Base-by-base conservation (phyloP, 1,140 invertebrate genomes). In the Piezodorus guildinii region DNA sequence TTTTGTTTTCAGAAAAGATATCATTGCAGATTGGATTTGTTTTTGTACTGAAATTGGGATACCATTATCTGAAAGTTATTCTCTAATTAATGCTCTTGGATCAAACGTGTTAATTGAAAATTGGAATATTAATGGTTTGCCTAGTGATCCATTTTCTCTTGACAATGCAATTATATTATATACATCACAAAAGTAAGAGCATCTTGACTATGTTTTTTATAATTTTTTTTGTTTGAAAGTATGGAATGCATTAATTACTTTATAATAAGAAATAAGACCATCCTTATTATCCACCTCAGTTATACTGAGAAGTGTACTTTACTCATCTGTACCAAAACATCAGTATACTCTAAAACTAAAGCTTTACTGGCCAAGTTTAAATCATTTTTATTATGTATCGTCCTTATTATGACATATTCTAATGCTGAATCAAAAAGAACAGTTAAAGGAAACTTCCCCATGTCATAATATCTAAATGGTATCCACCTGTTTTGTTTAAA, bases 61-160 rank as follows among this genome's bases (percentile, higher is more conserved):
- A 72, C 88, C 91, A 5, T 85, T 84, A 69, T 91, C 89, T 2
- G 73, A 80, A 3, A 75, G 80, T 15, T 96, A 85, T 73, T 83
- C 81, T 21, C 83, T 96, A 60, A 81, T 81, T 54, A 80, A 79
- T 52, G 82, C 86, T 19, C 77, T 96, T 46, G 92, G 91, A 0
- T 82, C 87, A 27, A 88, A 92, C 62, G 87, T 94, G 17, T 83
- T 85, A 74, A 88, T 91, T 66, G 85, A 90, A 74, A 83, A 87
- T 62, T 96, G 92, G 92, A 90, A 89, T 71, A 87, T 95, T 62
- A 82, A 82, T 67, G 90, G 89, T 1, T 77, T 96, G 65, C 92
- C 93, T 0, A 80, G 85, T 68, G 93, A 96, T 75, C 80, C 80
- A 19, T 94, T 96, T 77, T 95, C 91, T 5, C 86, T 86, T 39